Conservation (phyloP, 1,140 invertebrate genomes). For the Anastatus disparis region DNA sequence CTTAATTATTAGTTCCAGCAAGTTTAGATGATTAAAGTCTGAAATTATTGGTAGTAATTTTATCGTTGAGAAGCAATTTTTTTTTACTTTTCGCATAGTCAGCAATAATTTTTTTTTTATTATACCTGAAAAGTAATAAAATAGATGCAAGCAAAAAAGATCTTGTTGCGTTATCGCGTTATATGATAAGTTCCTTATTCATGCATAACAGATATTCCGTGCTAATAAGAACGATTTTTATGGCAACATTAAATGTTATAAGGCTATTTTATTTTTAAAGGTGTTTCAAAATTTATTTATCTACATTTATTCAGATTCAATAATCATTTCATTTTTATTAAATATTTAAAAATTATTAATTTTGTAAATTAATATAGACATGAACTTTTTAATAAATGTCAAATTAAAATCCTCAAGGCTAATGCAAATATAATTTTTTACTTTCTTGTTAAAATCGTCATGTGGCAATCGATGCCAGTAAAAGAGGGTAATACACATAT, state of each 20-base stretch:
- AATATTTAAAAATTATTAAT: no score
- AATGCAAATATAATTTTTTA: no score
- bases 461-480: not conserved
- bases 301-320: no score
- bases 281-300: no score
- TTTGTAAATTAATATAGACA: no score
- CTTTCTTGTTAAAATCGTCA: conserved; percentile 6
- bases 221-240: not conserved
- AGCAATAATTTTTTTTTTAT: no score
- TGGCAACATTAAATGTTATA: not conserved
- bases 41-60: not conserved
- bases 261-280: no score
- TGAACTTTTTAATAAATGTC: no score
- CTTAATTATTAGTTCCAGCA: not conserved
- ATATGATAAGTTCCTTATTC: no score
- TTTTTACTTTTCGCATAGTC: not conserved
- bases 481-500: not conserved
- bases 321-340: no score
- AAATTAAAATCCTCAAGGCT: no score
- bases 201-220: no score
- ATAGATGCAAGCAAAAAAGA: not conserved
- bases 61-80: not conserved
- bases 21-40: not conserved
- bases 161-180: not conserved
- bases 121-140: not conserved